Percentiles rank a stretch among this genome's conserved stretches.
phyloP scores from a whole-genome alignment of 2,113 vertebrate species.

The Heptranchias perlo region DNA sequence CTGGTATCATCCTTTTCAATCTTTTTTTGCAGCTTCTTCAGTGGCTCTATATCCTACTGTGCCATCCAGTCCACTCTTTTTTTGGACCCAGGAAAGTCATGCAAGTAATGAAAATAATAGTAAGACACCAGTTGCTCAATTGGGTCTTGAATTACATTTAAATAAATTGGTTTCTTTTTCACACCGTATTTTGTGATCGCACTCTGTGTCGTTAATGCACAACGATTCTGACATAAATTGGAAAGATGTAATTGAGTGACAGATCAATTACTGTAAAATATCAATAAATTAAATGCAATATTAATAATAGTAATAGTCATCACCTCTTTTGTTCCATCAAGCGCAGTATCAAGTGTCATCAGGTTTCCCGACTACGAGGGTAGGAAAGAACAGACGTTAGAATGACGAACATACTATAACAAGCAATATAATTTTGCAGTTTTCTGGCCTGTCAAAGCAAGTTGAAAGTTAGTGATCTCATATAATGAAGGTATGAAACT shows the following conservation, averaged over 20 bases:
- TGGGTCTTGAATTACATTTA: too few relatives aligned
- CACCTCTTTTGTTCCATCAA: not conserved
- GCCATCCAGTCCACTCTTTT: not conserved
- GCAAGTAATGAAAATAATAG: too few relatives aligned
- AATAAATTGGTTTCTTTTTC: too few relatives aligned
- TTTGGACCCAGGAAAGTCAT: not conserved
- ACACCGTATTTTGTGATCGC: too few relatives aligned
- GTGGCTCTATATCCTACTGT: too few relatives aligned
- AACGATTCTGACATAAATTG: not conserved
- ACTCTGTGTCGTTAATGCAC: not conserved
- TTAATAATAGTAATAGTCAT: not conserved
- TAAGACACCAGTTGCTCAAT: too few relatives aligned
- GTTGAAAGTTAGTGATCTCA: slow-evolving; percentile 27
- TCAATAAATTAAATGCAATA: not conserved
- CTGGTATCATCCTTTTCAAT: too few relatives aligned
- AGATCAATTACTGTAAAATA: not conserved
- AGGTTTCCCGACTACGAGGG: not conserved
- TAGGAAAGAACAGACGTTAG: not conserved
- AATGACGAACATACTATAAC: not conserved
- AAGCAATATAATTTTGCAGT: not conserved
- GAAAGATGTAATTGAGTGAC: not conserved
- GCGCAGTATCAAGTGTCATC: not conserved
- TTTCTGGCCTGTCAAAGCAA: not conserved
- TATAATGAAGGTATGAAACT: not conserved
- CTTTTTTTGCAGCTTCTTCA: too few relatives aligned